Base-by-base conservation (phyloP, 2,888 invertebrate species). In the Hedychridium roseum region DNA sequence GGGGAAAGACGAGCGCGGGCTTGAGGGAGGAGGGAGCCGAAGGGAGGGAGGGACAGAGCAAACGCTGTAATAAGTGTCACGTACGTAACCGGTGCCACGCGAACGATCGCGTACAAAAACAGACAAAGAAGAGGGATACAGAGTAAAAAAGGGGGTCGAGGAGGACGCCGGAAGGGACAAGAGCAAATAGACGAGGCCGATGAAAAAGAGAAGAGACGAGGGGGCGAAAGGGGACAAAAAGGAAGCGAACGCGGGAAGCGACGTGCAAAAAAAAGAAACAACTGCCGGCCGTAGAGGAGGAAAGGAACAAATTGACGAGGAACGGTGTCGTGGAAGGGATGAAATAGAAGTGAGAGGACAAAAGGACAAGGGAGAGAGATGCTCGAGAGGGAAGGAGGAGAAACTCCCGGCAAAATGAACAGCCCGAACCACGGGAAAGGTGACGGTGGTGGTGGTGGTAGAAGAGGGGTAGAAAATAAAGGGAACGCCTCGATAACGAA, bases 351-450 rank as follows among this genome's bases (percentile, higher is more conserved):
- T 9, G 23, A 9, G 9, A 23, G 9, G 23, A 23, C 5, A 23
- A 23, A 23, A 23, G 18, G 6, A 30, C 5, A 11, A 34, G 28
- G 27, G 20, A 7, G 17, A 23, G 32, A 43, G 31, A 28, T 34
- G 40, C 16, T 39, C 28, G n/a, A 34, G 11, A n/a, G 14, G 6
- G 11, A 31, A 31, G 11, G 5, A 31, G 11, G 14, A 7, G 11
- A n/a, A 31, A 31, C n/a, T 12, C 42, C 44, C 46, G 47, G 40
- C 26, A 47, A 40, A 46, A 50, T 43, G 43, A 42, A 16, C 4
- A 15, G 37, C 40, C 46, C 18, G 45, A 6, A 14, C 18, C 11
- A 14, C 5, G 23, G 30, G 15, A 31, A 2, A 14, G 20, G 12
- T 2, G 39, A 23, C 12, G 11, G 16, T 26, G 28, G 16, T 9